Conservation (phyloP, 2,888 invertebrate genomes). For the Polymixis lichenea region DNA sequence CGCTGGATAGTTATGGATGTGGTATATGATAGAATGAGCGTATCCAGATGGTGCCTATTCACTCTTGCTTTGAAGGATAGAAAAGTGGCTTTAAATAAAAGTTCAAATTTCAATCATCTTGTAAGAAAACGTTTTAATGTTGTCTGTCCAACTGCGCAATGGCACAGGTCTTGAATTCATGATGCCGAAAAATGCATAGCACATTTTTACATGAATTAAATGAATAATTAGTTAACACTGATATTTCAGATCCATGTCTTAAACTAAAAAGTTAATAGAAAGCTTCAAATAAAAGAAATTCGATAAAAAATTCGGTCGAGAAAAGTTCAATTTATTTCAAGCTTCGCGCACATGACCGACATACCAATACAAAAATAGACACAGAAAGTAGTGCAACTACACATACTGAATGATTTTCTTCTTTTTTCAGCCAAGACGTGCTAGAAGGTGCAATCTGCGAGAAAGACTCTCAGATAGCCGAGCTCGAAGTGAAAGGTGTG, state of each 20-base stretch:
- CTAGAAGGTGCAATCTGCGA: slow-evolving; percentile 96
- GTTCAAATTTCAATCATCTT: background rate
- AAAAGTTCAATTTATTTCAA: slow-evolving; percentile 4
- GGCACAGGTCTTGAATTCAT: background rate
- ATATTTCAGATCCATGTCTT: too few species aligned
- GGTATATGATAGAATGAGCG: background rate
- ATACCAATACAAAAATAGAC: slow-evolving; percentile 20
- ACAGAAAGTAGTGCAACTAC: background rate
- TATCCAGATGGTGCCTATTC: background rate
- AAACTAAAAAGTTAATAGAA: background rate
- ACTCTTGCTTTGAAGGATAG: too few species aligned
- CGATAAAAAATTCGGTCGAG: background rate
- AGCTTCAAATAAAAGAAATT: background rate
- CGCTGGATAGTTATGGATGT: background rate
- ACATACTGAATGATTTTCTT: slow-evolving; percentile 2
- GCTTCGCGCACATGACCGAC: background rate
- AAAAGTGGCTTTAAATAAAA: background rate
- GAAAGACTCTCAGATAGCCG: slow-evolving; percentile 96
- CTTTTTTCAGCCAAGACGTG: slow-evolving; percentile 93
- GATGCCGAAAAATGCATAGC: too few species aligned
- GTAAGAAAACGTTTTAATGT: background rate
- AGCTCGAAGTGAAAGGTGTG: slow-evolving; percentile 94
- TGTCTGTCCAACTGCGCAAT: background rate
- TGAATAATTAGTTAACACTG: too few species aligned
- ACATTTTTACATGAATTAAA: too few species aligned